These are phyloP conservation scores for Harpalus rubripes DNA, from an alignment of 2,888 invertebrate genomes.

Conservation along the genomic window DNA sequence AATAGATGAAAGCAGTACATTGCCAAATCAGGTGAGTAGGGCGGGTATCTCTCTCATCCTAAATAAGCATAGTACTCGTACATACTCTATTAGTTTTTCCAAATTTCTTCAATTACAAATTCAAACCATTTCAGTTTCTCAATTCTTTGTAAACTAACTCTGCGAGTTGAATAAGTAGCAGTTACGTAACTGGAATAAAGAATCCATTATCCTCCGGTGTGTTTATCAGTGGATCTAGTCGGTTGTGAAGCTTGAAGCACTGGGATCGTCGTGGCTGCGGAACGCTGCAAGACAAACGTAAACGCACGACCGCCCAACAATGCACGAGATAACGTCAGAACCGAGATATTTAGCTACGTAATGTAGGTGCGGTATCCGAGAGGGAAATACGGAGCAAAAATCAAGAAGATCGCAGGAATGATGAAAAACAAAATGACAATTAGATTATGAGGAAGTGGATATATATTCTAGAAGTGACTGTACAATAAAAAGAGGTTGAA, in stretches of 20 bases:
- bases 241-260: not conserved
- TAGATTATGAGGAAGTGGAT: too few species aligned
- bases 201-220: constrained; percentile 16
- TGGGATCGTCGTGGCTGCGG: constrained; percentile 3
- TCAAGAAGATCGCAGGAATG: not conserved
- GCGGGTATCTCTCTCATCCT: too few species aligned
- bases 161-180: constrained; percentile 6
- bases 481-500: too few species aligned
- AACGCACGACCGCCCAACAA: constrained; percentile 49
- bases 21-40: too few species aligned
- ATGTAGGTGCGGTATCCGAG: not conserved
- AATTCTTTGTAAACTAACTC: too few species aligned
- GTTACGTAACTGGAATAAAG: constrained; percentile 14
- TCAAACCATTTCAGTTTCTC: too few species aligned
- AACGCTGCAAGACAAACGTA: constrained; percentile 33
- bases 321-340: constrained; percentile 34
- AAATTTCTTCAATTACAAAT: too few species aligned
- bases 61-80: too few species aligned
- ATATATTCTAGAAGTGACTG: too few species aligned
- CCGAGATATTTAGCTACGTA: constrained; percentile 23
- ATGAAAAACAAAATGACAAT: not conserved
- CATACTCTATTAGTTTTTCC: too few species aligned
- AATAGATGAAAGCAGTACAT: too few species aligned
- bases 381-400: constrained; percentile 5
- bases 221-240: constrained; percentile 8